Percentiles rank a stretch among this genome's conserved stretches.
phyloP scores from a whole-genome alignment of 2,888 invertebrate genomes.

The Euzetes globulus region DNA sequence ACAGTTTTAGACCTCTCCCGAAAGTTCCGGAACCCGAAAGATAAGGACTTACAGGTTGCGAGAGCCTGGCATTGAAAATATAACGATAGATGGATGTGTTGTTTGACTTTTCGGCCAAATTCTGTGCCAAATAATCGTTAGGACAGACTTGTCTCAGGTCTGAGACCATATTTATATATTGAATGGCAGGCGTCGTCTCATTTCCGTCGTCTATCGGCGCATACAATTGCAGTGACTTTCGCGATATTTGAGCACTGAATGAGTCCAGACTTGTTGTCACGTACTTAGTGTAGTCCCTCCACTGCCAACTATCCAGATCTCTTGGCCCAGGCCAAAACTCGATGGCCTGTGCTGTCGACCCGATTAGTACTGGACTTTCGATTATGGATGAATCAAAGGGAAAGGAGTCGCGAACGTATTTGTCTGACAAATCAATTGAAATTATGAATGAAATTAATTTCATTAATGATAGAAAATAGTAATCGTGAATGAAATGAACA shows the following conservation, averaged over 20 bases:
- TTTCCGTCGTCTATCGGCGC: constrained; percentile 28
- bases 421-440: not conserved
- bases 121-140: constrained; percentile 42
- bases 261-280: constrained; percentile 43
- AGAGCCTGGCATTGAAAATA: constrained; percentile 43
- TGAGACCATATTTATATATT: constrained; percentile 45
- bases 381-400: constrained; percentile 26
- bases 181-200: constrained; percentile 42
- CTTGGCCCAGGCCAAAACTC: constrained; percentile 43
- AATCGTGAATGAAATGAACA: too few species aligned
- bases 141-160: constrained; percentile 45
- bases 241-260: constrained; percentile 41
- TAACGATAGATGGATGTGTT: constrained; percentile 43
- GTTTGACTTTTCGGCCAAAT: constrained; percentile 38
- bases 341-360: constrained; percentile 45
- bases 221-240: constrained; percentile 39
- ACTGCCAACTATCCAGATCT: constrained; percentile 43
- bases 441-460: not conserved
- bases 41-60: constrained; percentile 40
- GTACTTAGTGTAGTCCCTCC: constrained; percentile 43
- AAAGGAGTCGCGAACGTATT: constrained; percentile 8
- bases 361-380: constrained; percentile 44
- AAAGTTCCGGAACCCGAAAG: too few species aligned
- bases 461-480: not conserved
- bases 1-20: not conserved